These are phyloP conservation scores for Choloepus didactylus DNA, from an alignment of 2,797 vertebrate species.

Conservation along the genomic window DNA sequence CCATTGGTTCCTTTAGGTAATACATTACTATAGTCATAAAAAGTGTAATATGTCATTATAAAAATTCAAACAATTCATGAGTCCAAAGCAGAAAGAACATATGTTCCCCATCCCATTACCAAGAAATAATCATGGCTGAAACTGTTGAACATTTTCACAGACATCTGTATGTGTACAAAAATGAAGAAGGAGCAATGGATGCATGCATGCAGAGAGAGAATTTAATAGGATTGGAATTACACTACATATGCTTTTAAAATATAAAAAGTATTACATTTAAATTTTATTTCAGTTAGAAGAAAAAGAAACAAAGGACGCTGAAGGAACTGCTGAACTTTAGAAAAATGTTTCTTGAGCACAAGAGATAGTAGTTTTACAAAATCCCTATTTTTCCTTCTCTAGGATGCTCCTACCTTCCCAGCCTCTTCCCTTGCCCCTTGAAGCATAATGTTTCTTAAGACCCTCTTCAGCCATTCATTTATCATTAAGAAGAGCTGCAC, in stretches of 20 bases:
- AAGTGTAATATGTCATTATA: neutral
- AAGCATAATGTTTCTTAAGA: neutral
- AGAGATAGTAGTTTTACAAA: neutral
- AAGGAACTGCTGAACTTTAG: neutral
- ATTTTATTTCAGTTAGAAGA: neutral
- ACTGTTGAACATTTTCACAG: neutral
- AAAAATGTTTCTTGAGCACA: neutral
- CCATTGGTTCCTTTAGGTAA: neutral
- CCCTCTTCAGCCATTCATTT: neutral
- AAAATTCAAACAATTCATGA: neutral
- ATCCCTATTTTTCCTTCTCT: neutral
- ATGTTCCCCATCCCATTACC: neutral
- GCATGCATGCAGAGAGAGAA: neutral
- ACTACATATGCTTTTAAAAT: neutral
- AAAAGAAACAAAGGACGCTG: neutral
- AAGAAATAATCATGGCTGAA: neutral
- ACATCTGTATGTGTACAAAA: neutral
- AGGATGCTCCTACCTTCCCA: neutral
- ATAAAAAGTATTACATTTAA: neutral
- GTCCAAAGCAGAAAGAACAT: no score
- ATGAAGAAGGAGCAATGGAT: neutral
- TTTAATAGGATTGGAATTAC: neutral
- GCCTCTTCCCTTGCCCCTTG: neutral
- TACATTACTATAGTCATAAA: neutral
- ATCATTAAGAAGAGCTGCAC: constrained; percentile 4